Percentiles rank a stretch among this genome's conserved stretches.
These are phyloP conservation scores for Chorisops tibialis DNA, from an alignment of 2,888 invertebrate species.

Conservation along the genomic window DNA sequence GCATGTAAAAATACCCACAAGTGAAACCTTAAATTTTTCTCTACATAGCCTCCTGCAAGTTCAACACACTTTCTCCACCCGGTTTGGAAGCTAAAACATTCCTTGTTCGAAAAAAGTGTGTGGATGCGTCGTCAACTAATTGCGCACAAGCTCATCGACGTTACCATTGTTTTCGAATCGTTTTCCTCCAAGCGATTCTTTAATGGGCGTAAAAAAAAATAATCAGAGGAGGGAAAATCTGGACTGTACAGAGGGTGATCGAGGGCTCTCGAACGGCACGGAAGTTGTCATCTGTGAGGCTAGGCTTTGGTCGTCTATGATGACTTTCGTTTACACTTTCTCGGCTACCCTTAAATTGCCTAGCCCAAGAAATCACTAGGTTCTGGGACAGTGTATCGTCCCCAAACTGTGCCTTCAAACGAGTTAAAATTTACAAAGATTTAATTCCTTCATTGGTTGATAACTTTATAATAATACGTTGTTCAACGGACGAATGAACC, in stretches of 20 bases:
- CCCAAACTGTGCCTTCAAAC: neutral
- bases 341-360: neutral
- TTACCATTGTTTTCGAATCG: neutral
- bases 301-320: neutral
- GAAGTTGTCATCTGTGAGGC: neutral
- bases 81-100: too few relatives aligned
- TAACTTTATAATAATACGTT: neutral
- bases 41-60: too few relatives aligned
- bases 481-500: too few relatives aligned
- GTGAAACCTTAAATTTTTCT: too few relatives aligned
- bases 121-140: neutral
- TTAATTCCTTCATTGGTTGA: neutral
- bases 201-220: neutral
- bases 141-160: neutral
- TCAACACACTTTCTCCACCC: too few relatives aligned
- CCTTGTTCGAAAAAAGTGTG: neutral
- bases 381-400: neutral
- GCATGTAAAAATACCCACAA: too few relatives aligned
- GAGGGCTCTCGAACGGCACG: neutral
- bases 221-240: neutral
- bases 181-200: neutral
- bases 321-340: slow-evolving; percentile 3
- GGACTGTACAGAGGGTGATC: neutral
- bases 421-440: neutral
- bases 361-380: neutral